phyloP scores from a whole-genome alignment of 2,797 vertebrate species.

The Chloroceryle inda region DNA sequence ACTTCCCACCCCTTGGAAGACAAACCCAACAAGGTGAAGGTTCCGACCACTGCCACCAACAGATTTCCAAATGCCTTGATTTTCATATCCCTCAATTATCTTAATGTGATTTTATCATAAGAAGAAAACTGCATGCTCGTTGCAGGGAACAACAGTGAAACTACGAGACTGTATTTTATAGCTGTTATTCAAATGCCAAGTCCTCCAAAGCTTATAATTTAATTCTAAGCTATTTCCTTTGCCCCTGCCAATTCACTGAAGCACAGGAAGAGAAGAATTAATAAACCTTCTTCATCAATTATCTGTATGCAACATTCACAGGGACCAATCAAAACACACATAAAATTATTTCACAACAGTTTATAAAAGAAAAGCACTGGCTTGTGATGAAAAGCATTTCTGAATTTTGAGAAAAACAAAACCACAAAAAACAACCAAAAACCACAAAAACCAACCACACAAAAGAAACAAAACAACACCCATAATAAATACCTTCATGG shows the following conservation, averaged over 20 bases:
- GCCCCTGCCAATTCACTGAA: slow-evolving; percentile 21
- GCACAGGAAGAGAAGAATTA: slow-evolving; percentile 40
- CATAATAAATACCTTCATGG: neutral
- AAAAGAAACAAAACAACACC: too few species aligned
- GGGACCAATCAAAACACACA: neutral
- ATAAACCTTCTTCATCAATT: neutral
- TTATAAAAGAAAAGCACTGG: neutral
- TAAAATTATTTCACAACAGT: neutral
- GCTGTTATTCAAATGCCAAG: neutral
- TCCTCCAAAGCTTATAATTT: neutral
- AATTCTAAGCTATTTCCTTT: neutral
- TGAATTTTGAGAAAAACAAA: neutral
- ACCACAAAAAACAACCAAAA: too few species aligned
- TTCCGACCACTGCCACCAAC: neutral
- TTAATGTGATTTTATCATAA: neutral
- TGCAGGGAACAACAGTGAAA: neutral
- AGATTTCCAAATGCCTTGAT: neutral
- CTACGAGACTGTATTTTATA: neutral
- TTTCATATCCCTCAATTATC: neutral
- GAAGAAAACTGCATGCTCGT: neutral
- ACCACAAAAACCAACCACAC: too few species aligned
- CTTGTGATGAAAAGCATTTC: neutral
- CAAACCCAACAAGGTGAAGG: neutral
- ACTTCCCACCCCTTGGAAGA: neutral
- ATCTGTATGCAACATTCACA: slow-evolving; percentile 22